Base-by-base conservation (phyloP, 2,113 vertebrate genomes). In the Morone saxatilis region DNA sequence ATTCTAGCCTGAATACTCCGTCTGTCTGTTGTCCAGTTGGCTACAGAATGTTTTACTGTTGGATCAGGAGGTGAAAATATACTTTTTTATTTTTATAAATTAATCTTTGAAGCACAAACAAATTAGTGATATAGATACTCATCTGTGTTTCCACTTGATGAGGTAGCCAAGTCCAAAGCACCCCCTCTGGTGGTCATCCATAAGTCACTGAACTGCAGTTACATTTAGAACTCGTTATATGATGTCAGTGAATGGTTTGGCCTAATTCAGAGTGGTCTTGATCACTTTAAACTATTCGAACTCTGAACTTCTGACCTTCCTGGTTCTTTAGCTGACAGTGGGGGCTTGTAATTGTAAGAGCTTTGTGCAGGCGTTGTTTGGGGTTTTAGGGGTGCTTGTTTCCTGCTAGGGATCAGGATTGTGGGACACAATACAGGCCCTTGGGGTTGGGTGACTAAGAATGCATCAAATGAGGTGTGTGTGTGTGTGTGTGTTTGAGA, bases 351-450 rank as follows among this genome's bases (percentile, higher is more conserved):
- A 82, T 90, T 83, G 66, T 84, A 71, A 77, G 89, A 78, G 87
- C 83, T 89, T 87, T 91, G 91, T 89, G 43, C 16, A 8, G 66
- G 68, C 1, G 71, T 90, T 89, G 88, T 93, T 93, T 80, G 57
- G 90, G 89, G 76, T 89, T 93, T 83, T 92, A 86, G 85, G 67
- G 83, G 76, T 83, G 61, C 91, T 92, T 92, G 87, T 93, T 93
- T 94, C 87, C 89, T 91, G 91, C 80, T 71, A 59, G 76, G 89
- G 89, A 90, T 94, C 82, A 91, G 91, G 88, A 91, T 87, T 93
- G 83, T 69, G 81, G 85, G 75, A 86, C 90, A 91, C 91, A 89
- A 93, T 88, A 54, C 84, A 61, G 59, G 71, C 86, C 90, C 90
- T 92, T 84, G 74, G 88, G 85, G 79, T 78, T 48, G 66, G 75